Base-by-base conservation (phyloP, 2,113 vertebrate genomes). In the Phrynosoma blainvillii region DNA sequence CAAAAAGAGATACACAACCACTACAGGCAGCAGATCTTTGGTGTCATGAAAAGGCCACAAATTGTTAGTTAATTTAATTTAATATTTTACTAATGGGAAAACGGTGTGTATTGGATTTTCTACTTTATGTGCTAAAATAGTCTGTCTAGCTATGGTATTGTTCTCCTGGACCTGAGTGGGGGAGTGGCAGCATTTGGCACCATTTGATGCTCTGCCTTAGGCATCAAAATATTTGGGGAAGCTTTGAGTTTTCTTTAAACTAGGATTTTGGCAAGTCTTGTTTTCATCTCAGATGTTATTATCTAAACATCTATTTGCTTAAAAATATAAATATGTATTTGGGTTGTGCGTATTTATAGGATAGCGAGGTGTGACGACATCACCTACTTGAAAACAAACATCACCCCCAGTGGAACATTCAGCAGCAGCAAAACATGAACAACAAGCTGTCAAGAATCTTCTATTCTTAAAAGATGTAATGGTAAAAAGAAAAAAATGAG, bases 381-480 rank as follows among this genome's bases (percentile, higher is more conserved):
- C 40, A 54, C 25, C 77, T 73, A 80, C 32, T 52, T 40, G n/a
- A 32, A 73, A 74, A 54, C 40, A 83, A 52, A 54, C 27, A 54
- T 54, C 68, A 36, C 0, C 70, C 9, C 13, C 54, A 76, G 30
- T 36, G 73, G 89, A 84, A n/a, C 3, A 16, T 80, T 86, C 25
- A 25, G 56, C 1, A 0, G 70, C 18, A 23, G 12, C 47, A 79
- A 88, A 90, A 82, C 77, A 47, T 66, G 40, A 18, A 82, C 71
- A 92, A 81, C 32, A 18, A 3, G 30, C 79, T 73, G 23, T 82
- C 23, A 79, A 54, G n/a, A n/a, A 56, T 1, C 2, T 71, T 83
- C 75, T 90, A 90, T 79, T 84, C 89, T 88, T 73, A 92, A 79
- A 84, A 11, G 1, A 27, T 7, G 12, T 25, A 91, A 92, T 62